Conservation (phyloP, 2,113 vertebrate species). For the Zeus faber region DNA sequence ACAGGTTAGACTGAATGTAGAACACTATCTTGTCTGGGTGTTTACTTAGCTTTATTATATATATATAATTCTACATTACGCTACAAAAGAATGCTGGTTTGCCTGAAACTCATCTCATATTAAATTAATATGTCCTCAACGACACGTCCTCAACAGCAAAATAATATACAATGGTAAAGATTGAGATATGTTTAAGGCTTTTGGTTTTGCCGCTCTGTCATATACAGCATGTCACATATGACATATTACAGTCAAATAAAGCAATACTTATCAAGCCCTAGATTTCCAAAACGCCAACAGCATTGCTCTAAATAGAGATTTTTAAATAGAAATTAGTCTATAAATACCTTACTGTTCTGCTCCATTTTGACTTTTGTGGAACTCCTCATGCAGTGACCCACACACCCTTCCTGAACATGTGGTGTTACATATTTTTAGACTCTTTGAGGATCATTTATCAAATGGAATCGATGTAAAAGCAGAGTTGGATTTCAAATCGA, state of each 20-base stretch:
- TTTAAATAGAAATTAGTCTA: constrained; percentile 55
- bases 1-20: too few relatives aligned
- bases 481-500: too few relatives aligned
- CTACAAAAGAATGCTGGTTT: too few relatives aligned
- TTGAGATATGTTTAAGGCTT: neutral
- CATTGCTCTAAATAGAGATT: constrained; percentile 55
- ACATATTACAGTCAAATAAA: constrained; percentile 36
- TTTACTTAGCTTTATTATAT: too few relatives aligned
- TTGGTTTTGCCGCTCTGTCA: neutral
- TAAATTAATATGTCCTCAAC: too few relatives aligned
- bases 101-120: too few relatives aligned
- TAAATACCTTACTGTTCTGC: constrained; percentile 58
- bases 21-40: too few relatives aligned
- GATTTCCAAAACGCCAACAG: constrained; percentile 39
- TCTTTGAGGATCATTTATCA: constrained; percentile 49
- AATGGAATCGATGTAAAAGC: constrained; percentile 48
- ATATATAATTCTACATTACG: too few relatives aligned
- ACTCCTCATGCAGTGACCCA: constrained; percentile 30
- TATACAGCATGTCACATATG: too few relatives aligned
- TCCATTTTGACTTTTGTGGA: constrained; percentile 60
- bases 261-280: constrained; percentile 37
- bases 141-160: too few relatives aligned
- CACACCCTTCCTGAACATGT: constrained; percentile 48
- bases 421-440: constrained; percentile 63
- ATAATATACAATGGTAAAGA: too few relatives aligned